These are phyloP conservation scores for Caiman crocodilus DNA, from an alignment of 2,797 vertebrate species.

Conservation along the genomic window DNA sequence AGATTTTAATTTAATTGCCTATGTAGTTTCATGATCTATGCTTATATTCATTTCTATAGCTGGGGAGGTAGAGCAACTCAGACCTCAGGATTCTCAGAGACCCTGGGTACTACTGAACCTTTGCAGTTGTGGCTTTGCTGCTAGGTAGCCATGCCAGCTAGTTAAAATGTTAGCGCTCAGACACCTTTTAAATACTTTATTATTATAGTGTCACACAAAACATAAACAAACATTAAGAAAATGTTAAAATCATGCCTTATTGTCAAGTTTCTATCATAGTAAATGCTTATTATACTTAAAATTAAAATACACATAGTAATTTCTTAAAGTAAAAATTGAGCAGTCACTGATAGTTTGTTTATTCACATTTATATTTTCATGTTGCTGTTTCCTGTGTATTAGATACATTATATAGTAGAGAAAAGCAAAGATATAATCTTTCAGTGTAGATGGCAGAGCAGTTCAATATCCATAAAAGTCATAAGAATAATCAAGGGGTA, in stretches of 20 bases:
- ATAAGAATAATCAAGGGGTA: neutral
- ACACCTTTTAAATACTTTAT: neutral
- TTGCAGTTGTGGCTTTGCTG: too few relatives aligned
- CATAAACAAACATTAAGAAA: slow-evolving; percentile 12
- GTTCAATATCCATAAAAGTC: neutral
- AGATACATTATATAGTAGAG: neutral
- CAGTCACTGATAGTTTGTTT: neutral
- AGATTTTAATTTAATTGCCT: neutral
- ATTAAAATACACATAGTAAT: slow-evolving; percentile 15
- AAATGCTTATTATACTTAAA: neutral
- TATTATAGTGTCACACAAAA: neutral
- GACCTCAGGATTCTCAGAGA: too few relatives aligned
- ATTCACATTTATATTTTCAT: neutral
- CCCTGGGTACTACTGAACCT: too few relatives aligned
- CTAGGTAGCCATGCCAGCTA: neutral
- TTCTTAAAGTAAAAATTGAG: neutral
- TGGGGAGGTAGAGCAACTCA: too few relatives aligned
- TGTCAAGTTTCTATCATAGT: slow-evolving; percentile 15
- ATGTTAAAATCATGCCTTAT: slow-evolving; percentile 5
- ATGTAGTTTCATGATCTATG: neutral
- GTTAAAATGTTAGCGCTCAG: neutral
- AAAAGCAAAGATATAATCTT: neutral
- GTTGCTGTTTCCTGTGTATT: neutral
- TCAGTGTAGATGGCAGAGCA: neutral
- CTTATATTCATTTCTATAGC: neutral